phyloP scores from a whole-genome alignment of 2,888 invertebrate species.

The Caenorhabditis wallacei region DNA sequence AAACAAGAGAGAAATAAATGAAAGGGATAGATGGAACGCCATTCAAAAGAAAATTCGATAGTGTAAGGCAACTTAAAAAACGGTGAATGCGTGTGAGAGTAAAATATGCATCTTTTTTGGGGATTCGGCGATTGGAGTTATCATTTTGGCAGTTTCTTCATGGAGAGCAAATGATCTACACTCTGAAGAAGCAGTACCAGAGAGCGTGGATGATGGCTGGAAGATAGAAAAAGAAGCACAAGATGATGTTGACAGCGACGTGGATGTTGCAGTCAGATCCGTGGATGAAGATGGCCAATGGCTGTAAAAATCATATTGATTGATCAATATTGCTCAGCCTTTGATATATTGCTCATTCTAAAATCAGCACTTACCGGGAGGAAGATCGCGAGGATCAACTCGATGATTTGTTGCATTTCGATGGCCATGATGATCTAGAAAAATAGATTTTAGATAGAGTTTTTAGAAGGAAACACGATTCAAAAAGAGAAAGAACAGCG shows the following conservation, averaged over 20 bases:
- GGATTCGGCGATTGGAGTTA: background rate
- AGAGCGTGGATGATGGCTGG: slow-evolving; percentile 79
- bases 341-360: slow-evolving; percentile 11
- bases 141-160: slow-evolving; percentile 16
- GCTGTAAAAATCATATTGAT: slow-evolving; percentile 63
- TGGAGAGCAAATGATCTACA: slow-evolving; percentile 55
- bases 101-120: slow-evolving; percentile 36
- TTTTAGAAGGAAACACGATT: background rate
- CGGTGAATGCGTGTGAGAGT: slow-evolving; percentile 52
- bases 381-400: slow-evolving; percentile 81
- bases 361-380: slow-evolving; percentile 74
- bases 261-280: slow-evolving; percentile 80
- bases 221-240: slow-evolving; percentile 79
- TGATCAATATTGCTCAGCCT: background rate
- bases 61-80: slow-evolving; percentile 54
- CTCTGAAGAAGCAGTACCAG: slow-evolving; percentile 80
- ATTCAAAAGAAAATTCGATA: slow-evolving; percentile 39
- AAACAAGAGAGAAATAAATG: background rate
- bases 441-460: background rate
- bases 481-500: background rate
- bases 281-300: slow-evolving; percentile 80
- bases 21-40: slow-evolving; percentile 7
- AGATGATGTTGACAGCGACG: slow-evolving; percentile 78
- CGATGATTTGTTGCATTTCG: slow-evolving; percentile 81
- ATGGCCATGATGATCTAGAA: slow-evolving; percentile 74